Conservation (phyloP, 2,888 invertebrate genomes). For the Phengaris arion region DNA sequence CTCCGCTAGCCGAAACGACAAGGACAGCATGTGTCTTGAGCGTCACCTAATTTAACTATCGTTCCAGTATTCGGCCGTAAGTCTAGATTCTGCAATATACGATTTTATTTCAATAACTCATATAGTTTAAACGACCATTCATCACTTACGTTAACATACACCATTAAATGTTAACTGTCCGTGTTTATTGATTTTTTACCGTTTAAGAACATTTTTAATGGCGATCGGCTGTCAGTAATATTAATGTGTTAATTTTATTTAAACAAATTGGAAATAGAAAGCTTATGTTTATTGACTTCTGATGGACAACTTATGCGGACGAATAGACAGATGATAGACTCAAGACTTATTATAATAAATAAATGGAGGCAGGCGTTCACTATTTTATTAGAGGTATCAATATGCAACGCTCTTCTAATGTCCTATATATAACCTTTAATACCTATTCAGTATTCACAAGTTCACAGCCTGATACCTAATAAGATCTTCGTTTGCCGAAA, state of each 20-base stretch:
- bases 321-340: neutral
- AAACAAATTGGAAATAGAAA: constrained; percentile 16
- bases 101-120: neutral
- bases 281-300: constrained; percentile 12
- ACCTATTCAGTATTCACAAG: too few species aligned
- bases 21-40: too few species aligned
- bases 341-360: neutral
- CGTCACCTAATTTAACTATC: too few species aligned
- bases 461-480: too few species aligned
- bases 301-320: neutral
- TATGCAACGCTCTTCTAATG: neutral
- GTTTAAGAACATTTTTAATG: constrained; percentile 11
- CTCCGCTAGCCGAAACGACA: too few species aligned
- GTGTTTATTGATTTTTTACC: constrained; percentile 26
- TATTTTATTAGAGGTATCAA: neutral
- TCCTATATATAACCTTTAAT: too few species aligned
- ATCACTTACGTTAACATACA: neutral
- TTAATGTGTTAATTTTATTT: constrained; percentile 24
- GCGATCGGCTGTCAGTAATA: constrained; percentile 3
- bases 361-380: neutral
- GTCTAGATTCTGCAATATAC: neutral
- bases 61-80: too few species aligned
- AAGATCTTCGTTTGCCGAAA: too few species aligned
- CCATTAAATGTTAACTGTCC: constrained; percentile 4
- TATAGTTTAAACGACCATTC: neutral